Conservation (phyloP, 1,140 invertebrate species). For the Hyphantria cunea region DNA sequence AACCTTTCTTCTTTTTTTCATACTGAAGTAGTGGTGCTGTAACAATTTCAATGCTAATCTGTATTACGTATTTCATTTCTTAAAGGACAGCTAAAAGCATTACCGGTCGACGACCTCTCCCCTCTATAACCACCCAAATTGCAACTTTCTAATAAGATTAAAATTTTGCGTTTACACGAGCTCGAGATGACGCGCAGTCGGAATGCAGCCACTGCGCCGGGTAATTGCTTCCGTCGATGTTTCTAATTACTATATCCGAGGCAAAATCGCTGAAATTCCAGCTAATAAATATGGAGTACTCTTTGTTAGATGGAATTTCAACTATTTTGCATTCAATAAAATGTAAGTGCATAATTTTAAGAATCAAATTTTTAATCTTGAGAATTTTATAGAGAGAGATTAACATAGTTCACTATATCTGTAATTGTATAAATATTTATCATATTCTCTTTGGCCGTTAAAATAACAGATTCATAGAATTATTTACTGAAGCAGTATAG, state of each 20-base stretch:
- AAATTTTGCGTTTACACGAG: slow-evolving; percentile 54
- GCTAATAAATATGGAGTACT: not conserved
- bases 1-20: no score
- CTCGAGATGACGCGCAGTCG: slow-evolving; percentile 51
- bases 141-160: slow-evolving; percentile 76
- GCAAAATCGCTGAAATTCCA: slow-evolving; percentile 34
- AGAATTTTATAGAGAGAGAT: slow-evolving; percentile 18
- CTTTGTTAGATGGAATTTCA: no score
- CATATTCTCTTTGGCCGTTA: no score
- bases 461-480: slow-evolving; percentile 64
- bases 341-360: slow-evolving; percentile 11
- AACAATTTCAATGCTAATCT: slow-evolving; percentile 18
- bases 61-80: slow-evolving; percentile 54
- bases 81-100: slow-evolving; percentile 62
- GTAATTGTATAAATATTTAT: slow-evolving; percentile 42
- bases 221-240: slow-evolving; percentile 41
- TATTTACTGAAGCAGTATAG: slow-evolving; percentile 30
- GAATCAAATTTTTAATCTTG: not conserved
- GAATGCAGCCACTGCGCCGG: slow-evolving; percentile 43
- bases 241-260: slow-evolving; percentile 46
- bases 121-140: slow-evolving; percentile 54
- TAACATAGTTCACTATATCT: slow-evolving; percentile 14
- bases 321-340: not conserved
- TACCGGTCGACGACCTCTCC: slow-evolving; percentile 64
- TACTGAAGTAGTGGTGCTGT: not conserved